phyloP scores from a whole-genome alignment of 2,797 vertebrate genomes.

The Balearica regulorum region DNA sequence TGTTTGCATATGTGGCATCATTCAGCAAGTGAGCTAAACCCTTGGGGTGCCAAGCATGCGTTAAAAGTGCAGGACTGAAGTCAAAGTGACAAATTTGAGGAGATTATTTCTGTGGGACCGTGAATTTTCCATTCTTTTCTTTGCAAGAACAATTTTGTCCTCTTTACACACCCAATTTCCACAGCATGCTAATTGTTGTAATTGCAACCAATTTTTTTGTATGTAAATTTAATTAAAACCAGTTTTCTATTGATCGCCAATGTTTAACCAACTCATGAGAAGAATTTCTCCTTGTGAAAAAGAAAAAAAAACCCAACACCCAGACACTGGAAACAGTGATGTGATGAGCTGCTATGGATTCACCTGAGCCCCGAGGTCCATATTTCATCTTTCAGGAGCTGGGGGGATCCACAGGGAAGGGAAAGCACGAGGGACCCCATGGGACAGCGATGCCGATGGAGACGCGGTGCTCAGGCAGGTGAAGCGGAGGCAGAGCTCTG shows the following conservation, averaged over 20 bases:
- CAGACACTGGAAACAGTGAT: neutral
- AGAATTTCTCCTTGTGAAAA: conserved; percentile 25
- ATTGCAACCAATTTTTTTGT: conserved; percentile 34
- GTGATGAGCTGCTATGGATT: neutral
- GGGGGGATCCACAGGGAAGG: too few relatives aligned
- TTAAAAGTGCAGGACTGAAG: neutral
- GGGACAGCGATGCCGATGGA: rapidly evolving
- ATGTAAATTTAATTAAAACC: conserved; percentile 59
- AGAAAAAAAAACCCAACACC: neutral
- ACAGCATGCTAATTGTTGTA: conserved; percentile 23
- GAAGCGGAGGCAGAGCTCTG: neutral
- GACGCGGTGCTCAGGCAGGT: rapidly evolving
- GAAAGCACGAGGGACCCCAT: rapidly evolving
- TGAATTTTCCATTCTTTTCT: neutral
- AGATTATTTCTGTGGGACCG: neutral
- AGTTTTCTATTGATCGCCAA: conserved; percentile 17
- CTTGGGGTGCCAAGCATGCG: neutral
- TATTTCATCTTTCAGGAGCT: neutral
- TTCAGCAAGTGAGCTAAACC: neutral
- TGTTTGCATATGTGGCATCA: neutral
- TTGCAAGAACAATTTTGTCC: neutral
- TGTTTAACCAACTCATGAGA: conserved; percentile 54
- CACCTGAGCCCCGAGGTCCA: neutral
- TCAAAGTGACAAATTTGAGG: neutral
- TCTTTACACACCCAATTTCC: neutral